Percentiles rank a stretch among this genome's conserved stretches.
These are phyloP conservation scores for Brachylomia viminalis DNA, from an alignment of 2,888 invertebrate genomes.

Conservation along the genomic window DNA sequence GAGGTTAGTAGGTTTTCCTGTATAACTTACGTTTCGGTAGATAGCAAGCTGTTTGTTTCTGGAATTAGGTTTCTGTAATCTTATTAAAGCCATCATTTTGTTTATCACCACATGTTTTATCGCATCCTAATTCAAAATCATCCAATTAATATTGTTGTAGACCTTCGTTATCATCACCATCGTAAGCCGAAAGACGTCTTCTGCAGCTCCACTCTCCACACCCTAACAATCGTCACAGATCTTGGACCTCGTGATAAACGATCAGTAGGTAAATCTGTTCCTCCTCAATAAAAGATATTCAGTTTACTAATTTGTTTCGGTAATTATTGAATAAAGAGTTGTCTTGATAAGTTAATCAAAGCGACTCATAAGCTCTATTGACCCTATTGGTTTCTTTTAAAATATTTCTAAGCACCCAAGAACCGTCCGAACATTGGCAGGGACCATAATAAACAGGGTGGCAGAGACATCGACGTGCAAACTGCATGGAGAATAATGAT, in stretches of 20 bases:
- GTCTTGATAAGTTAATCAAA: background rate
- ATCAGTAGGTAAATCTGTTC: background rate
- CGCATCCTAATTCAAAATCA: background rate
- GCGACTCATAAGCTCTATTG: background rate
- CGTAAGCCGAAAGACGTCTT: too few relatives aligned
- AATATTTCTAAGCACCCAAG: background rate
- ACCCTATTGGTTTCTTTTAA: background rate
- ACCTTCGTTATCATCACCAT: background rate
- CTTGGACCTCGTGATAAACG: background rate
- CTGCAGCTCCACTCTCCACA: background rate
- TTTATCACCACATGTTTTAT: background rate
- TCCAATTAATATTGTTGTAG: background rate
- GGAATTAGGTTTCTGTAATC: background rate
- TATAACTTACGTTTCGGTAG: background rate
- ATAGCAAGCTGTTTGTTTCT: background rate
- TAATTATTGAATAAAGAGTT: background rate
- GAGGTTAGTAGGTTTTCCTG: background rate
- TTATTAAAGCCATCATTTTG: too few relatives aligned
- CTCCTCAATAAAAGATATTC: background rate
- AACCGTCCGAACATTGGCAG: background rate
- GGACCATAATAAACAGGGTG: background rate
- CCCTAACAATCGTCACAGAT: background rate
- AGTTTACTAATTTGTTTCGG: background rate
- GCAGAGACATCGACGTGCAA: too few relatives aligned
- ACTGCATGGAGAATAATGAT: too few relatives aligned